phyloP scores from a whole-genome alignment of 2,797 vertebrate genomes.

The Coregonus ussuriensis region DNA sequence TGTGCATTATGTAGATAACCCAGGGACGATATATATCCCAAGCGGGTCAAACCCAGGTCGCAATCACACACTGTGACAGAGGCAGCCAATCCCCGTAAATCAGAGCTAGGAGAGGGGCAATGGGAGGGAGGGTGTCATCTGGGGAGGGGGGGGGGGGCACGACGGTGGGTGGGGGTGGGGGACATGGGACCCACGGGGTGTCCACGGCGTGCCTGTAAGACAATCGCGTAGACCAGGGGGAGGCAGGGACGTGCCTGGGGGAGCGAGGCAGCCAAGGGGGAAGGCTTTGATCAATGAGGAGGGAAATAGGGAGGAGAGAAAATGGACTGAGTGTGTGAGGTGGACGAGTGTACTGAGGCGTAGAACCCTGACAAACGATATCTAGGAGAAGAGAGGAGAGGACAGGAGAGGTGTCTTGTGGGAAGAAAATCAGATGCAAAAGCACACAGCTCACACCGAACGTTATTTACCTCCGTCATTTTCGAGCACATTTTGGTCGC shows the following conservation, averaged over 20 bases:
- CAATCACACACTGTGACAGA: constrained; percentile 77
- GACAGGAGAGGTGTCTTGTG: neutral
- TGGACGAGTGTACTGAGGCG: neutral
- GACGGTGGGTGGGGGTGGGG: constrained; percentile 36
- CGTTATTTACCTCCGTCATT: no score
- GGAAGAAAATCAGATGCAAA: neutral
- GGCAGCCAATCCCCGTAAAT: constrained; percentile 76
- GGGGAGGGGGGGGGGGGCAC: constrained; percentile 11
- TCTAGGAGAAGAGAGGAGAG: constrained; percentile 4
- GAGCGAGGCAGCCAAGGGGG: constrained; percentile 21
- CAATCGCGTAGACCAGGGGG: constrained; percentile 41
- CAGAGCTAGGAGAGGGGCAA: constrained; percentile 52
- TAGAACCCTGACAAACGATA: neutral
- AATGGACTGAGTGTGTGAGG: neutral
- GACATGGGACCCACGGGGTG: constrained; percentile 38
- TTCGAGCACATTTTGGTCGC: neutral
- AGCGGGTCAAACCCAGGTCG: constrained; percentile 83
- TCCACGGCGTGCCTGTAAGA: constrained; percentile 46
- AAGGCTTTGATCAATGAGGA: constrained; percentile 3
- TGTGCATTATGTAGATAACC: constrained; percentile 83
- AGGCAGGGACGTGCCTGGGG: constrained; percentile 32
- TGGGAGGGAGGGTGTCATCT: constrained; percentile 27
- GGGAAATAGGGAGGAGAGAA: neutral
- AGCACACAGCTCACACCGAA: neutral
- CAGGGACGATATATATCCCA: constrained; percentile 73